These are phyloP conservation scores for Micrasema minimum DNA, from an alignment of 1,140 invertebrate species.

Conservation along the genomic window DNA sequence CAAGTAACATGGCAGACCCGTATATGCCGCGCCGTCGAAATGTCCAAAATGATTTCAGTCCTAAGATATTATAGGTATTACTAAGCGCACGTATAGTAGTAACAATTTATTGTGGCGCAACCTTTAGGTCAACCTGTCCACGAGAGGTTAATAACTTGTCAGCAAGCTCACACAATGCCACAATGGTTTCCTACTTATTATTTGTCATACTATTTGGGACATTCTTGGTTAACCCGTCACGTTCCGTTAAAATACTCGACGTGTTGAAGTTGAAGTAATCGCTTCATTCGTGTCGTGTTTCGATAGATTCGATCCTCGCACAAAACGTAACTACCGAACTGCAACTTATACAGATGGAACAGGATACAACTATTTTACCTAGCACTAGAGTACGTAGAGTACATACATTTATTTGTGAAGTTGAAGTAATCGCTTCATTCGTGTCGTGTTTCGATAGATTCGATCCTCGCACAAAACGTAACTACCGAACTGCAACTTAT, in stretches of 20 bases:
- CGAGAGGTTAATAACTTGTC: conserved; percentile 33
- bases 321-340: no score
- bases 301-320: background rate
- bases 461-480: background rate
- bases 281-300: background rate
- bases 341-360: no score
- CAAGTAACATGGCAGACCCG: background rate
- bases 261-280: background rate
- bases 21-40: conserved; percentile 5
- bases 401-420: no score
- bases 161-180: conserved; percentile 28
- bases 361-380: no score
- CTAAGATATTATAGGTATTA: background rate
- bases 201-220: conserved; percentile 1
- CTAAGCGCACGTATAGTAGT: background rate
- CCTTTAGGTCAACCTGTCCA: conserved; percentile 32
- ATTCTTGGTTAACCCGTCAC: background rate
- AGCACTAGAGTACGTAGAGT: no score
- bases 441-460: background rate
- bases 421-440: background rate
- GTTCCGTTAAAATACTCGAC: background rate
- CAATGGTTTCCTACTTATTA: conserved; percentile 24
- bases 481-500: no score
- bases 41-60: conserved; percentile 12
- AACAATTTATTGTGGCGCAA: conserved; percentile 30